phyloP scores from a whole-genome alignment of 2,113 vertebrate genomes.

The Scatophagus argus region DNA sequence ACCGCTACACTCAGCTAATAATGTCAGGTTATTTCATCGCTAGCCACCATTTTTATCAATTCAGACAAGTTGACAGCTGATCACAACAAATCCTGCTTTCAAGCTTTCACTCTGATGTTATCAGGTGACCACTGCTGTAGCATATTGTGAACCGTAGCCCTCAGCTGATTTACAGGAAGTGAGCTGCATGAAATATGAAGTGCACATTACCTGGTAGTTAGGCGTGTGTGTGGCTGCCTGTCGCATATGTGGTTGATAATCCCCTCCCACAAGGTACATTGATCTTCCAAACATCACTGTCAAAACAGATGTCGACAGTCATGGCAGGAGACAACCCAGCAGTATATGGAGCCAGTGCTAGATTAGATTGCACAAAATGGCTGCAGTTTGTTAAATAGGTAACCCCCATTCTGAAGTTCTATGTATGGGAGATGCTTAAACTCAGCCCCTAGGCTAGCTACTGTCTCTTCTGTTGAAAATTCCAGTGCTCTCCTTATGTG shows the following conservation, averaged over 20 bases:
- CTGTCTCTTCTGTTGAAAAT: background rate
- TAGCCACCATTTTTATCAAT: background rate
- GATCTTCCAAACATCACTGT: background rate
- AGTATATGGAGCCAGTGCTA: background rate
- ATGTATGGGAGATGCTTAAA: background rate
- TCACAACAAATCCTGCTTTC: background rate
- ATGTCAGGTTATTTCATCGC: background rate
- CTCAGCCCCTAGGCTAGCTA: background rate
- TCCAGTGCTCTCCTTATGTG: background rate
- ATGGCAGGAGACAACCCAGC: background rate
- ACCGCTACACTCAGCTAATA: background rate
- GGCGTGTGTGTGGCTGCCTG: background rate
- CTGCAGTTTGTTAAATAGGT: background rate
- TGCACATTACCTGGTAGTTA: background rate
- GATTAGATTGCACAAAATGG: slow-evolving; percentile 7
- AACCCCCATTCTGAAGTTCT: background rate
- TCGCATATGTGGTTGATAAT: background rate
- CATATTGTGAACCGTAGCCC: slow-evolving; percentile 1
- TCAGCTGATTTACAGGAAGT: slow-evolving; percentile 51
- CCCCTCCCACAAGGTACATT: background rate
- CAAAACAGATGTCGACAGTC: background rate
- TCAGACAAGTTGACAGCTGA: background rate
- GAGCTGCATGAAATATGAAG: background rate
- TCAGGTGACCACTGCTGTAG: background rate
- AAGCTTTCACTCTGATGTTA: background rate